Base-by-base conservation (phyloP, 2,113 vertebrate genomes). In the Scalopus aquaticus region DNA sequence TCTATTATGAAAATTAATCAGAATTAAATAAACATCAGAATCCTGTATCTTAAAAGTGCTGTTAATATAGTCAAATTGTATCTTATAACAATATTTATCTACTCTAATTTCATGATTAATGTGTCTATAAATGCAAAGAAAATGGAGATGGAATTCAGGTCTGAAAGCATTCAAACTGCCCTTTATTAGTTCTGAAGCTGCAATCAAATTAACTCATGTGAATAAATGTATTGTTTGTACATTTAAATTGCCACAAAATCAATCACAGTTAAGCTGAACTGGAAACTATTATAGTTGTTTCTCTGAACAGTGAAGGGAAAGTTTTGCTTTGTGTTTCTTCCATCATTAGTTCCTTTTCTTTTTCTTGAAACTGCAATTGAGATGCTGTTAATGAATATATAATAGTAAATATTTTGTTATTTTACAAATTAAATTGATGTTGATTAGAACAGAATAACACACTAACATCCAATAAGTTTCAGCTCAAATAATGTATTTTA, bases 11-110 rank as follows among this genome's bases (percentile, higher is more conserved):
- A 96, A 96, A 97, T 97, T 93, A 92, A 97, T 96, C 35, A 94
- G 44, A 97, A 97, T 96, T 97, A 97, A 96, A 96, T 49, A 92
- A 98, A 93, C 26, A 88, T 32, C 49, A 83, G n/a, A 81, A 96
- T 94, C 1, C 16, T 32, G 11, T 93, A 49, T 95, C 35, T 92
- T 93, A 76, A 95, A 97, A 97, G 10, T 86, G 0, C 26, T 96
- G 90, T 86, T 96, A 95, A 72, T 92, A 87, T 94, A 82, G 73
- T 94, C 56, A 60, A 95, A 97, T 89, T 93, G 1, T 86, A 60
- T 95, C 11, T 93, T 73, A 20, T 62, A 95, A 95, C 19, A 91
- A 17, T 56, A 39, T 88, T 96, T 97, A 97, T 91, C 73, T 93
- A 20, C 93, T 97, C 51, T 92, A 64, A n/a, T 56, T 79, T 51